Evolutionary conservation across 2,113 vertebrate species (phyloP).

Genomic region (Ophthalmotilapia sp.): DNA sequence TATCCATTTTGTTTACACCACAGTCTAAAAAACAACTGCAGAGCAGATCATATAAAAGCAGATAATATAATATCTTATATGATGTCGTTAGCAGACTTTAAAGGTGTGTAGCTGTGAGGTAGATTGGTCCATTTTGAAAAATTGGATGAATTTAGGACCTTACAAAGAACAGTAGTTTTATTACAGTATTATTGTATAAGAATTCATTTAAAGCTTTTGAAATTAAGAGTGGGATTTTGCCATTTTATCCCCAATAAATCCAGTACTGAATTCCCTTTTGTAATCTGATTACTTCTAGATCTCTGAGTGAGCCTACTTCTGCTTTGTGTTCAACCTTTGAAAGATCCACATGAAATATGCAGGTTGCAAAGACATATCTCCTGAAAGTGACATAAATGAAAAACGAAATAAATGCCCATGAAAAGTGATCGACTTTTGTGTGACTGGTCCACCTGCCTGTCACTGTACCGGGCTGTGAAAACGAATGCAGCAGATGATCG

Average conservation of each 20-base stretch:
- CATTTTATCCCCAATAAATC: neutral
- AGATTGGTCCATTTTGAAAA: neutral
- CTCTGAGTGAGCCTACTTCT: neutral
- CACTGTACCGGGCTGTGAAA: neutral
- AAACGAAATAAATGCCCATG: neutral
- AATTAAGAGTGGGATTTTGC: neutral
- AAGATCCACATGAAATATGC: neutral
- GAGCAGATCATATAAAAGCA: neutral
- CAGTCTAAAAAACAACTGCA: neutral
- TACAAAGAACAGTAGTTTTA: neutral
- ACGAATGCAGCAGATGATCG: neutral
- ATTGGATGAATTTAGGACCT: neutral
- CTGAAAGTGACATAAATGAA: neutral
- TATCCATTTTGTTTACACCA: neutral
- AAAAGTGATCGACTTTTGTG: neutral
- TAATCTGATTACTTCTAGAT: neutral
- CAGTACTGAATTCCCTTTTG: neutral
- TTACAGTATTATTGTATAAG: neutral
- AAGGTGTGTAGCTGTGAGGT: neutral
- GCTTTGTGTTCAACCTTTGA: neutral
- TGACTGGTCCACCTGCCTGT: neutral
- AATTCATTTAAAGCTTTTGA: neutral
- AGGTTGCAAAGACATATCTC: neutral
- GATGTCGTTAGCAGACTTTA: neutral
- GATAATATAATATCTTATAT: neutral